Base-by-base conservation (phyloP, 2,113 vertebrate genomes). In the Trematocara marginatum region DNA sequence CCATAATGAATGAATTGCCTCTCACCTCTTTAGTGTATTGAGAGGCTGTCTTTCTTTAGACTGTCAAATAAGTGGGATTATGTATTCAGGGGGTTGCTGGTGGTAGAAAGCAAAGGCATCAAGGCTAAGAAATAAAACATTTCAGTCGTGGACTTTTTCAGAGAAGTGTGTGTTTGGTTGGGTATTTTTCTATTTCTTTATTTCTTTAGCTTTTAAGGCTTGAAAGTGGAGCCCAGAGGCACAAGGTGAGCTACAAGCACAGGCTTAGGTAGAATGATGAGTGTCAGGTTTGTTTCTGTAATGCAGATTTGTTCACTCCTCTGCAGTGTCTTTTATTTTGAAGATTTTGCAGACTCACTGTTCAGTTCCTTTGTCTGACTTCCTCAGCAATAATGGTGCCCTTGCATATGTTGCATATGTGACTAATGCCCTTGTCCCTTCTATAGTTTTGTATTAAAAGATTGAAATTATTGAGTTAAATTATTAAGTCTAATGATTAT, bases 1-100 rank as follows among this genome's bases (percentile, higher is more conserved):
- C 35, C 66, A 53, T 91, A 92, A 87, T 93, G 84, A 89, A 93
- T 93, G 76, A 87, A 87, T 71, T 53, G 87, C 69, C 85, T 86
- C 80, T 86, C 86, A 78, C 79, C 87, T 91, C 84, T 93, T 86
- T 88, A 83, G 86, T 29, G 86, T 71, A 85, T 92, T 90, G 88
- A 93, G 78, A 84, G 79, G 29, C 89, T 83, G 89, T 82, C 83
- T 86, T 90, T 80, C 82, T 88, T 86, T 56, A 76, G 74, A 59
- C 90, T 89, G 89, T 95, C 79, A 88, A 88, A 86, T 89, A 86
- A 81, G 74, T 88, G 13, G 51, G 29, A 87, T 89, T 89, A 83
- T 89, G 83, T 89, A 82, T 84, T 80, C 71, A 81, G 82, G 85
- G 71, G 54, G 74, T 57, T 90, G 74, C 38, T 29, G 26, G 42